A percentile compares a stretch with the other conserved stretches of the same genome.
These are phyloP conservation scores for Aporophyla nigra DNA, from an alignment of 2,888 invertebrate species.

Conservation along the genomic window DNA sequence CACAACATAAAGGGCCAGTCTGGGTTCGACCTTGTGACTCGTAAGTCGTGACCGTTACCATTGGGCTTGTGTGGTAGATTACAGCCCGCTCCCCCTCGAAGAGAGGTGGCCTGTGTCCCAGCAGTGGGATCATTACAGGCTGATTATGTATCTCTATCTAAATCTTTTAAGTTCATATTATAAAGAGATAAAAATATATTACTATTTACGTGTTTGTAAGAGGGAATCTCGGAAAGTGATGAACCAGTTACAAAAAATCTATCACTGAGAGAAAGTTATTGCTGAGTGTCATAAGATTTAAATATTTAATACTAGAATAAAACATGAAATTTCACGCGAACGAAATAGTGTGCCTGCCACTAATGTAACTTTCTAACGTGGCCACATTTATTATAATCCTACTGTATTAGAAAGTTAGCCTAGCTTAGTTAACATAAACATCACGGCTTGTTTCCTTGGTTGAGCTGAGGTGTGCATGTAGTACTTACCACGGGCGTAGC, in stretches of 20 bases:
- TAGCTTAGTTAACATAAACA: too few species aligned
- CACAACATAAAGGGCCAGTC: too few species aligned
- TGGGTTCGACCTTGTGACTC: too few species aligned
- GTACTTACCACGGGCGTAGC: too few species aligned
- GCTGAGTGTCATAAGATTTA: neutral
- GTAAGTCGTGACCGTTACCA: too few species aligned
- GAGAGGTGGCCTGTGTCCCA: too few species aligned
- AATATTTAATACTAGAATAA: neutral
- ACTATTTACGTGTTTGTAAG: neutral
- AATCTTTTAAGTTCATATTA: neutral
- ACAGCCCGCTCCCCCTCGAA: too few species aligned
- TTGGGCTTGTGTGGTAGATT: too few species aligned
- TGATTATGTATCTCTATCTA: too few species aligned
- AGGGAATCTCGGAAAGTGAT: neutral
- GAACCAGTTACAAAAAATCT: neutral
- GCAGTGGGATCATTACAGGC: too few species aligned
- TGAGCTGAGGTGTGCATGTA: too few species aligned
- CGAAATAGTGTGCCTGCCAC: neutral
- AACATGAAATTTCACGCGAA: neutral
- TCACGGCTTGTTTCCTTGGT: too few species aligned
- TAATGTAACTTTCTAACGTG: neutral
- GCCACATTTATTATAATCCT: neutral
- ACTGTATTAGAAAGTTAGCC: conserved; percentile 4
- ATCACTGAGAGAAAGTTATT: neutral
- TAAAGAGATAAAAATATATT: neutral